Evolutionary conservation across 2,888 invertebrate species (phyloP), one percentile per base, ranked within the genome.

Genomic region (Hoplodrina ambigua): DNA sequence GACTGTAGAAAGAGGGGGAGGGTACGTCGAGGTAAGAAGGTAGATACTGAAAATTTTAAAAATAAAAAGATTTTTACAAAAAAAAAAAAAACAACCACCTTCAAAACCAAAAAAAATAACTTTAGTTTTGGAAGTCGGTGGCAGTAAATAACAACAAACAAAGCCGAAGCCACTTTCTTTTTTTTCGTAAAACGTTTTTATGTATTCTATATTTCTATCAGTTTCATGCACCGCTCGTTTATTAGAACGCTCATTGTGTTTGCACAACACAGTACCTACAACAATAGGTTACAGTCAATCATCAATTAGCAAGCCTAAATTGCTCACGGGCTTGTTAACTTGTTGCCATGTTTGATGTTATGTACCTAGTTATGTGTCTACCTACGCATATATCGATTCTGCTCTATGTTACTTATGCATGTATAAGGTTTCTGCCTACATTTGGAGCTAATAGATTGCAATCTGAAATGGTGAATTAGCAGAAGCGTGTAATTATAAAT

Each of bases 241-340:
- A 17, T 13, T 53, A 2, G 10, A 25, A 33, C 10, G 11, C 20
- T 62, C 30, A 25, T 59, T 58, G 54, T 70, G 44, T 76, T 65
- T 49, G 30, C 25, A 37, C 52, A 61, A 64, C 67, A 58, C 54
- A 49, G 55, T 37, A 13, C 11, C 13, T 10, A 61, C 52, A 55
- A 49, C 41, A 70, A 79, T 64, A 74, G 59, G 41, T 63, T 54
- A 11, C 46, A 63, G 63, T 25, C 55, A 60, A 74, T 74, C 52
- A 78, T 57, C 75, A 78, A 78, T 78, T 78, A 78, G 69, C 44
- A 44, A 69, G 44, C 64, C 62, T 75, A 75, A 67, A 69, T 64
- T 58, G 55, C 59, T 37, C 15, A 57, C 53, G 67, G 71, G 71
- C 63, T 79, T 71, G 69, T 72, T 67, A 72, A 72, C 72, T 79